Conservation (phyloP, 1,140 invertebrate species). For the Piezodorus guildinii region DNA sequence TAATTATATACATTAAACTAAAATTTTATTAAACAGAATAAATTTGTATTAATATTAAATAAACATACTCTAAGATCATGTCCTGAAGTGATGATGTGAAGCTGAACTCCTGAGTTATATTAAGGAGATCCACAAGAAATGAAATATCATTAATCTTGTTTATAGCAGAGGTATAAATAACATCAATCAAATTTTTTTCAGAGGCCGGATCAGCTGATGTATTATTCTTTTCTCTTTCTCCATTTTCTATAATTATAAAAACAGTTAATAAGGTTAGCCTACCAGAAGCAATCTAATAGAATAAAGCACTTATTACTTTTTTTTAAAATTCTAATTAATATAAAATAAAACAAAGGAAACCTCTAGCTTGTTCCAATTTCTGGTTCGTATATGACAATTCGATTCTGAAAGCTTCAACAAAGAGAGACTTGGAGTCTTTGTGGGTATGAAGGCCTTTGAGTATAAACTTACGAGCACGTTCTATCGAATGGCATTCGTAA, state of each 20-base stretch:
- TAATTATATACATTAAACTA: too few relatives aligned
- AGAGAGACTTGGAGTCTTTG: slow-evolving; percentile 46
- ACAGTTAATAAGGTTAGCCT: not conserved
- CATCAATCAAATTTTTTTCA: slow-evolving; percentile 29
- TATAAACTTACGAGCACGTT: slow-evolving; percentile 51
- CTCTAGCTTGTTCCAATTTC: slow-evolving; percentile 25
- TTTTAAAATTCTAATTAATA: not conserved
- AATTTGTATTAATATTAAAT: too few relatives aligned
- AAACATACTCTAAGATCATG: slow-evolving; percentile 24
- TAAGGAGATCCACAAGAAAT: slow-evolving; percentile 41
- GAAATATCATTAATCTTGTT: slow-evolving; percentile 36
- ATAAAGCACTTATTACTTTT: too few relatives aligned
- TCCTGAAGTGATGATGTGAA: slow-evolving; percentile 38
- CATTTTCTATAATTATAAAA: not conserved
- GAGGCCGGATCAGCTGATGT: slow-evolving; percentile 4
- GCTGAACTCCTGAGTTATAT: slow-evolving; percentile 39
- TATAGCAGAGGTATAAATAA: slow-evolving; percentile 41
- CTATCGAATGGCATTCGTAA: slow-evolving; percentile 49
- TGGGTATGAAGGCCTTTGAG: slow-evolving; percentile 55
- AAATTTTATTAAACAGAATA: too few relatives aligned
- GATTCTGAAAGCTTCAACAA: slow-evolving; percentile 40
- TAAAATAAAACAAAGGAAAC: slow-evolving; percentile 10
- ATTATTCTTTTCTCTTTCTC: not conserved
- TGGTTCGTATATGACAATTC: slow-evolving; percentile 27
- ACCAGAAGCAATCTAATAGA: not conserved